Conservation (phyloP, 1,140 invertebrate genomes). For the Polyergus mexicanus region DNA sequence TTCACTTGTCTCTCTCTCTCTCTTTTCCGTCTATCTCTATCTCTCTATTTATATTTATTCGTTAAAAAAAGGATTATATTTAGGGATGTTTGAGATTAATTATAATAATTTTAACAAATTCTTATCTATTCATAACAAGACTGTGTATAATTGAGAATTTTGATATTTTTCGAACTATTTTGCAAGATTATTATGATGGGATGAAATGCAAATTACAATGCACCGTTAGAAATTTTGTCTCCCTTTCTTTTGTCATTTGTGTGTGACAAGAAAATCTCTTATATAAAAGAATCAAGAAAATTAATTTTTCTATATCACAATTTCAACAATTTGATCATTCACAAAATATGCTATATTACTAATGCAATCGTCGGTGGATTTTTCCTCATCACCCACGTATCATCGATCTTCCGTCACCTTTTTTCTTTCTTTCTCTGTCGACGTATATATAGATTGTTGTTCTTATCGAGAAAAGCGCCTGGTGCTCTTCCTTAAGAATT, state of each 20-base stretch:
- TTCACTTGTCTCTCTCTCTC: neutral
- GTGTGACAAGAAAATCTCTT: no score
- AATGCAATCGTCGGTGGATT: no score
- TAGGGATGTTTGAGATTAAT: neutral
- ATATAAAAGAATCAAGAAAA: no score
- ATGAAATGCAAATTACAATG: neutral
- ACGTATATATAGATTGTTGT: no score
- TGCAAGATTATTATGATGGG: neutral
- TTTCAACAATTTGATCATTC: no score
- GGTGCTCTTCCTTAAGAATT: neutral
- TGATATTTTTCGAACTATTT: neutral
- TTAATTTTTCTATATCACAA: no score
- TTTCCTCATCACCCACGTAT: no score
- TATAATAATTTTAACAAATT: slow-evolving; percentile 12
- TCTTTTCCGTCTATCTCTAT: no score
- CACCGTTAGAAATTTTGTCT: no score
- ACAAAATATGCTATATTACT: no score
- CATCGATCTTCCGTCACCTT: neutral
- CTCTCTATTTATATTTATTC: neutral
- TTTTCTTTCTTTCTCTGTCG: neutral
- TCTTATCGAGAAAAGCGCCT: no score
- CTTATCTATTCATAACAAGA: neutral
- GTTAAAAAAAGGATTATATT: neutral
- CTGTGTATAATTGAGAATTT: neutral
- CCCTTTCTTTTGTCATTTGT: no score